Evolutionary conservation across 2,888 invertebrate species (phyloP), one percentile per base, ranked within the genome.

Genomic region (Terebella lapidaria): DNA sequence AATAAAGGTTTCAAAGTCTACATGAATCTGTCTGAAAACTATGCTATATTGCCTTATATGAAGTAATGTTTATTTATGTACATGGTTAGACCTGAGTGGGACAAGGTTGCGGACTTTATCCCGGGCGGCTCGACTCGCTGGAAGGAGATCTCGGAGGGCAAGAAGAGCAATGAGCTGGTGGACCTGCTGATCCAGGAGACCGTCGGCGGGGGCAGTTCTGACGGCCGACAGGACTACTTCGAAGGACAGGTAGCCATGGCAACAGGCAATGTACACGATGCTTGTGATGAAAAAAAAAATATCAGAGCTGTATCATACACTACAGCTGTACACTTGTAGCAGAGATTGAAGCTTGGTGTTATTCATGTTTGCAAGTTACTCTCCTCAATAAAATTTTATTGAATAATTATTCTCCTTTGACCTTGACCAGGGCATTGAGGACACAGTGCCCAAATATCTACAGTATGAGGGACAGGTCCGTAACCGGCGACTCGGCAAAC

Each of bases 81-180:
- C n/a, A n/a, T n/a, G n/a, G n/a, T n/a, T 65, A 78, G 79, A 62
- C 78, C 78, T 10, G 72, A 76, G 58, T 79, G 79, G 79, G 73
- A 74, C 46, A 71, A 72, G 60, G 75, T 76, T 71, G 74, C 74
- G 26, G 79, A 79, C 58, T 67, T 67, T 61, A 62, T 79, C 20
- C 66, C 71, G 28, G 79, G 79, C 26, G 79, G 79, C 2, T 67
- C 70, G 57, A 58, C 59, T 3, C 63, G 75, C 22, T 80, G 79
- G 79, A 70, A 76, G 64, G 74, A 77, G 49, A 55, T 79, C 25
- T 73, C 78, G 0, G 71, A 73, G 54, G 74, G 74, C 3, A 78
- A 78, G 62, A 70, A 70, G 2, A 76, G 75, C 61, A 72, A 75
- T 64, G 74, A 78, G 46, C 67, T 77, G 53, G 75, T 80, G 45